Evolutionary conservation across 2,113 vertebrate species (phyloP).

Genomic region (Pogona vitticeps): DNA sequence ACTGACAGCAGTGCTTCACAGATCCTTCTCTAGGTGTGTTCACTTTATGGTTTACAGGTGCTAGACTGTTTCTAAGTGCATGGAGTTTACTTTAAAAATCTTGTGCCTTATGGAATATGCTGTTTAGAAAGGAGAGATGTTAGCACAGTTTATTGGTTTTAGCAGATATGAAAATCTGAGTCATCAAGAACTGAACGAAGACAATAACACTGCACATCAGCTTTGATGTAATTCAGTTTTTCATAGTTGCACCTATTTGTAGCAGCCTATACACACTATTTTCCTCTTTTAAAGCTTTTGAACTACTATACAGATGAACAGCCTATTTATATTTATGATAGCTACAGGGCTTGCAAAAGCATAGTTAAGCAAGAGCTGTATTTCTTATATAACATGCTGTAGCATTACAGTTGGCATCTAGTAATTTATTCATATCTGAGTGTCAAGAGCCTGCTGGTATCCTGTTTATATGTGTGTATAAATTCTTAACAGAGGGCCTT

Average conservation of each 20-base stretch:
- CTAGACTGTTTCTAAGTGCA: neutral
- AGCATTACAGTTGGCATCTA: conserved; percentile 20
- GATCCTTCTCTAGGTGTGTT: neutral
- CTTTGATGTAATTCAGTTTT: neutral
- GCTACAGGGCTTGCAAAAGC: neutral
- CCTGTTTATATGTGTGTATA: conserved; percentile 28
- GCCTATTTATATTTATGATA: conserved; percentile 24
- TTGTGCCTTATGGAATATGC: neutral
- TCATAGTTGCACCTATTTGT: neutral
- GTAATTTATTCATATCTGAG: conserved; percentile 36
- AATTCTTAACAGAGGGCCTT: conserved; percentile 28
- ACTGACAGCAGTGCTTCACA: neutral
- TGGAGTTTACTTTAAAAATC: neutral
- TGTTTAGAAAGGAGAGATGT: neutral
- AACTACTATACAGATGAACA: neutral
- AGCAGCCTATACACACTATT: neutral
- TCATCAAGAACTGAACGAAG: neutral
- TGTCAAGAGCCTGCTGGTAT: neutral
- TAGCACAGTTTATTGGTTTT: neutral
- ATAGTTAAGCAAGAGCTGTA: conserved; percentile 9
- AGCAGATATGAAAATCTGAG: neutral
- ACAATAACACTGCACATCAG: neutral
- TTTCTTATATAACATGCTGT: conserved; percentile 16
- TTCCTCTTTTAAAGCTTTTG: neutral
- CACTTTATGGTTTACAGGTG: too few relatives aligned